Evolutionary conservation across 2,797 vertebrate species (phyloP).

Genomic region (Enteromius argenteus): DNA sequence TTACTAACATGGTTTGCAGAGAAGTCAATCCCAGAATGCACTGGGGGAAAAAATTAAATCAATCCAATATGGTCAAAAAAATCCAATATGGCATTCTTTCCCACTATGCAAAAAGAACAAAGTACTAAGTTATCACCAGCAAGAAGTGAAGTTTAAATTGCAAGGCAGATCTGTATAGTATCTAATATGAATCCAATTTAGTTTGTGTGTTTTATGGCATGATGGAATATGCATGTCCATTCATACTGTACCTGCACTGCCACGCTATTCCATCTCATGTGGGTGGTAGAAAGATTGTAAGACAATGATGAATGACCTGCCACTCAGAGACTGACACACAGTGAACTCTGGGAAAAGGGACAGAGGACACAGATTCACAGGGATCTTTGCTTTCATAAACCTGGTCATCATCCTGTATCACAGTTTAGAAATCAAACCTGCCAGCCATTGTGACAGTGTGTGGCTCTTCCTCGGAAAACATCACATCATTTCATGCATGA

Average conservation of each 20-base stretch:
- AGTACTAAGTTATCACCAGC: neutral
- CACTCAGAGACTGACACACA: conserved; percentile 23
- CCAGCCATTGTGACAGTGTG: conserved; percentile 2
- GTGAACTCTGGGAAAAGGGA: neutral
- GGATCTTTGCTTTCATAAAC: conserved; percentile 3
- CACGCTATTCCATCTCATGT: neutral
- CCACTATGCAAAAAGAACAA: neutral
- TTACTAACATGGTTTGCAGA: neutral
- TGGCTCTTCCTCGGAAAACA: neutral
- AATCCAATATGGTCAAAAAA: neutral
- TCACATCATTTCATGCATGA: conserved; percentile 36
- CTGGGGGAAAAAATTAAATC: neutral
- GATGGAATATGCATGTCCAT: conserved; percentile 7
- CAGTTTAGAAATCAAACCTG: neutral
- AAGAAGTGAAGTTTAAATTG: conserved; percentile 21
- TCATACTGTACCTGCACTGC: neutral
- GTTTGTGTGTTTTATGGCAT: neutral
- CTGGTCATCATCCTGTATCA: neutral
- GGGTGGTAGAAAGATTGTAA: conserved; percentile 9
- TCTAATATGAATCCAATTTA: conserved; percentile 3
- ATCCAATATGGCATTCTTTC: neutral
- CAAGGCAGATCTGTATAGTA: conserved; percentile 1
- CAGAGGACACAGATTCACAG: conserved; percentile 6
- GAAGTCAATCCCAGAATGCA: neutral
- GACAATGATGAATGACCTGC: conserved; percentile 47